Percentiles rank a stretch among this genome's conserved stretches.
These are phyloP conservation scores for Melanotaenia maccullochi DNA, from an alignment of 2,797 vertebrate species.

Conservation along the genomic window DNA sequence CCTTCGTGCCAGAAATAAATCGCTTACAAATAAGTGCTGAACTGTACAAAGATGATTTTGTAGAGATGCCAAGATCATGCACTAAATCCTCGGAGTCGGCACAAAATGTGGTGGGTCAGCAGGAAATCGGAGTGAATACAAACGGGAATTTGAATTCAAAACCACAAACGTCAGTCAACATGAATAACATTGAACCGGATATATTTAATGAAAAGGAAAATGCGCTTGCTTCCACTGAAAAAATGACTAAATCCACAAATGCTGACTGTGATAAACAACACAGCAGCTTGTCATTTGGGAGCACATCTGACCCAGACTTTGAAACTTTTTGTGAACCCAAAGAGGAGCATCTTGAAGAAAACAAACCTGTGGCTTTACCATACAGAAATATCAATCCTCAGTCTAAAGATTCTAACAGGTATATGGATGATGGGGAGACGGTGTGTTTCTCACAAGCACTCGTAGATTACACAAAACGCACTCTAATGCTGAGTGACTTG, in stretches of 20 bases:
- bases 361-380: slow-evolving; percentile 58
- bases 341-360: slow-evolving; percentile 72
- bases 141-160: slow-evolving; percentile 71
- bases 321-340: slow-evolving; percentile 73
- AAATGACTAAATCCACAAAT: slow-evolving; percentile 41
- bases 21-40: slow-evolving; percentile 87
- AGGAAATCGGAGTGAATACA: slow-evolving; percentile 68
- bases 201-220: slow-evolving; percentile 60
- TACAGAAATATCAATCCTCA: slow-evolving; percentile 63
- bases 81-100: slow-evolving; percentile 73
- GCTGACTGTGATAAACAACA: slow-evolving; percentile 61
- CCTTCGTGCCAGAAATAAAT: slow-evolving; percentile 79
- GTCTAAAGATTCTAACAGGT: slow-evolving; percentile 50
- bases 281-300: slow-evolving; percentile 66
- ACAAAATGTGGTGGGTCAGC: slow-evolving; percentile 58
- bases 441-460: slow-evolving; percentile 95
- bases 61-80: slow-evolving; percentile 83
- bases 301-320: slow-evolving; percentile 69
- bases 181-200: slow-evolving; percentile 60
- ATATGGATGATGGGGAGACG: slow-evolving; percentile 84
- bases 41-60: slow-evolving; percentile 85
- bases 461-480: slow-evolving; percentile 91
- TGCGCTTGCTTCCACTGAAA: slow-evolving; percentile 50
- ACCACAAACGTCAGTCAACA: slow-evolving; percentile 63
- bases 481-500: slow-evolving; percentile 88